Evolutionary conservation across 2,797 vertebrate genomes (phyloP).

Genomic region (Natrix natrix): DNA sequence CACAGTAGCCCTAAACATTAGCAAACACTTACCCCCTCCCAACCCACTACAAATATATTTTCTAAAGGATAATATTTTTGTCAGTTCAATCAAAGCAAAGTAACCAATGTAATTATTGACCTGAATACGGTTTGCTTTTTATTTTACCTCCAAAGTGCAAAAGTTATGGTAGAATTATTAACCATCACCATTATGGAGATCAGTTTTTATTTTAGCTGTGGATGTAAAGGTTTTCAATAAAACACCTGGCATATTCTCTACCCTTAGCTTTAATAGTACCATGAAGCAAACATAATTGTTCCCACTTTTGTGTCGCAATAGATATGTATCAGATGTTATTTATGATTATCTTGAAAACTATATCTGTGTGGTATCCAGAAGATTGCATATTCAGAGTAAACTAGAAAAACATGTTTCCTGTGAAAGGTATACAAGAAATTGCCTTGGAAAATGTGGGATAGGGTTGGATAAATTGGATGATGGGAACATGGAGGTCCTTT

Average conservation of each 20-base stretch:
- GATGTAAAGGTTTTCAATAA: constrained; percentile 8
- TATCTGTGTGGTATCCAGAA: background rate
- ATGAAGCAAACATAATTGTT: background rate
- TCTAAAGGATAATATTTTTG: constrained; percentile 20
- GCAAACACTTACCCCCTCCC: background rate
- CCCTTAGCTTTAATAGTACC: background rate
- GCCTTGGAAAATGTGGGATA: background rate
- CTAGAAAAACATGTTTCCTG: background rate
- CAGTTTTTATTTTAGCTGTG: background rate
- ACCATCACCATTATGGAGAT: background rate
- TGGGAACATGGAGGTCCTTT: background rate
- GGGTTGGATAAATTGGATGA: background rate
- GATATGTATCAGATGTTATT: background rate
- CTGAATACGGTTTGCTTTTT: constrained; percentile 25
- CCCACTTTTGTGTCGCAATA: background rate
- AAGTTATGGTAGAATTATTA: background rate
- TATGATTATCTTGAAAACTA: background rate
- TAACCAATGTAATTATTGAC: background rate
- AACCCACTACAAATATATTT: background rate
- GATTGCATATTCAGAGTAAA: background rate
- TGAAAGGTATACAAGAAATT: background rate
- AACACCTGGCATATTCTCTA: background rate
- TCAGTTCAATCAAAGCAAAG: background rate
- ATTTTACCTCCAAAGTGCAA: constrained; percentile 1
- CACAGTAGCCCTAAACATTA: background rate